Base-by-base conservation (phyloP, 2,888 invertebrate species). In the Neoascia interrupta region DNA sequence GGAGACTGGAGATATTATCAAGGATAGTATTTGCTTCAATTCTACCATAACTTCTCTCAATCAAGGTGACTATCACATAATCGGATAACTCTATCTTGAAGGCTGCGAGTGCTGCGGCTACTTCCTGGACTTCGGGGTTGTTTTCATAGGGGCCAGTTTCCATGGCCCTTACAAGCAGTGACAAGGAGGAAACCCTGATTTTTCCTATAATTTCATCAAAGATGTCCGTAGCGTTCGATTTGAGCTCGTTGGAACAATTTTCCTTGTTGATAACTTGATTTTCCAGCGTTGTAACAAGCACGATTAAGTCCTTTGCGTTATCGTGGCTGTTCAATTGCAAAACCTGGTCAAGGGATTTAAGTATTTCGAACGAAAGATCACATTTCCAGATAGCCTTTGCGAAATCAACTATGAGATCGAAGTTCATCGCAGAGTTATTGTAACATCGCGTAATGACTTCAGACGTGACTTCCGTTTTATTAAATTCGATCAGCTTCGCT, bases 321-420 rank as follows among this genome's bases (percentile, higher is more conserved):
- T 4, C n/a, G 34, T 43, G 34, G 1, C 21, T n/a, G 36, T 45
- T 34, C 5, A 1, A 1, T 0, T 43, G 3, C 15, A 60, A 36
- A 34, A 45, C 60, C 2, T 60, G n/a, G n/a, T 45, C n/a, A 0
- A 60, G 5, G 0, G 60, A 18, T 11, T 45, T 19, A 1, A 60
- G 16, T 0, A 60, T 34, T 5, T 10, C 8, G 4, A 43, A 45
- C 5, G 26, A 45, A 6, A 21, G 2, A 0, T 8, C 4, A 16
- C 2, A 19, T 13, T 45, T 15, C 0, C 34, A 23, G 4, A 60
- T 16, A 0, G 13, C 45, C 10, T 16, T 43, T 1, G 60, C 31
- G 31, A 60, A 60, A 8, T 36, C 43, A n/a, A 60, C 21, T 16
- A 60, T 45, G 0, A 45, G 10, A 3, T 31, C 45, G 5, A 60